phyloP scores from a whole-genome alignment of 23 tunicate species.

The Trididemnum clinides region DNA sequence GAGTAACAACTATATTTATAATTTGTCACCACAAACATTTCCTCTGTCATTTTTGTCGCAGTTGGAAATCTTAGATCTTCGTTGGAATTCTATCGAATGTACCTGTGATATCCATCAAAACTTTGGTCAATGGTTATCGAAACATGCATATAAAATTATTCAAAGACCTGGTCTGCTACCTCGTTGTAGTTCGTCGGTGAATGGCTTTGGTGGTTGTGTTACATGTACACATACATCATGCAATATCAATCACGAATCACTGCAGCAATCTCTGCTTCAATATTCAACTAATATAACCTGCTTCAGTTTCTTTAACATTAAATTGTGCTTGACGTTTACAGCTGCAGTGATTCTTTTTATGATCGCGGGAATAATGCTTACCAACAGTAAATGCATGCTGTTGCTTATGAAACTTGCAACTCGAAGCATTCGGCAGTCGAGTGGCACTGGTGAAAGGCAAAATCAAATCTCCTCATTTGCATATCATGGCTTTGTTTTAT shows the following conservation, averaged over 20 bases:
- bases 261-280: neutral
- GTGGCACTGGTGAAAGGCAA: too few species aligned
- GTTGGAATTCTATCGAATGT: neutral
- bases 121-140: neutral
- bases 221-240: neutral
- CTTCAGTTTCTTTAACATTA: neutral
- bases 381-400: neutral
- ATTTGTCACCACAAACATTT: neutral
- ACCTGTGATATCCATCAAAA: neutral
- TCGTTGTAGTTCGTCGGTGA: neutral
- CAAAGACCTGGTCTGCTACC: neutral
- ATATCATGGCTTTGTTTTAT: too few species aligned
- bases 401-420: too few species aligned
- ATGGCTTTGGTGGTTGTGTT: neutral
- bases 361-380: neutral
- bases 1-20: neutral
- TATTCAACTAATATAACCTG: neutral
- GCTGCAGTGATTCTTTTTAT: neutral
- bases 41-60: neutral
- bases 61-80: neutral
- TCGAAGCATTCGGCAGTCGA: too few species aligned
- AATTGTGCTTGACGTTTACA: neutral
- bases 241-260: neutral
- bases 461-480: too few species aligned
- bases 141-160: neutral